phyloP scores from a whole-genome alignment of 2,888 invertebrate genomes.

The Lepidocyrtoides sp. region DNA sequence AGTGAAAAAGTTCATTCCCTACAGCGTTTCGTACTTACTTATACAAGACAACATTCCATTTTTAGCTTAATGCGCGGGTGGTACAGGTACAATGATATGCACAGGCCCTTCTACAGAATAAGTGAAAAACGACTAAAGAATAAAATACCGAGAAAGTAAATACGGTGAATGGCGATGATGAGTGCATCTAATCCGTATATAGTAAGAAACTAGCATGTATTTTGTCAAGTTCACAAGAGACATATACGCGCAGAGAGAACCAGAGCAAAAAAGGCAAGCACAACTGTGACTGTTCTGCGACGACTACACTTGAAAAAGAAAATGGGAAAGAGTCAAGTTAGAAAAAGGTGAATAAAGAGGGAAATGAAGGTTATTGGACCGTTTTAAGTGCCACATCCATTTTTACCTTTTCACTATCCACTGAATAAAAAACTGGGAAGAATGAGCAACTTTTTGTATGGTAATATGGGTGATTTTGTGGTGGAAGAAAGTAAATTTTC shows the following conservation, averaged over 20 bases:
- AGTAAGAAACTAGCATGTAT: background rate
- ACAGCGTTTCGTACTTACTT: no score
- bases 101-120: no score
- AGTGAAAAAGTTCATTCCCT: background rate
- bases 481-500: background rate
- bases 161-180: background rate
- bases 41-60: no score
- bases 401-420: background rate
- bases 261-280: background rate
- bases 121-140: background rate
- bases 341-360: background rate
- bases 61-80: background rate
- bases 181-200: background rate
- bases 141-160: background rate
- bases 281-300: background rate
- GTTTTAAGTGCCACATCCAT: slow-evolving; percentile 19
- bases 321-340: slow-evolving; percentile 2
- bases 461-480: background rate
- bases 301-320: background rate
- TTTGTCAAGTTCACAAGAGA: background rate
- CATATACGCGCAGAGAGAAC: background rate
- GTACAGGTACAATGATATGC: background rate
- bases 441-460: background rate
- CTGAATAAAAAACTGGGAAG: background rate
- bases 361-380: slow-evolving; percentile 29